phyloP scores from a whole-genome alignment of 2,113 vertebrate species.

The Lipophrys pholis region DNA sequence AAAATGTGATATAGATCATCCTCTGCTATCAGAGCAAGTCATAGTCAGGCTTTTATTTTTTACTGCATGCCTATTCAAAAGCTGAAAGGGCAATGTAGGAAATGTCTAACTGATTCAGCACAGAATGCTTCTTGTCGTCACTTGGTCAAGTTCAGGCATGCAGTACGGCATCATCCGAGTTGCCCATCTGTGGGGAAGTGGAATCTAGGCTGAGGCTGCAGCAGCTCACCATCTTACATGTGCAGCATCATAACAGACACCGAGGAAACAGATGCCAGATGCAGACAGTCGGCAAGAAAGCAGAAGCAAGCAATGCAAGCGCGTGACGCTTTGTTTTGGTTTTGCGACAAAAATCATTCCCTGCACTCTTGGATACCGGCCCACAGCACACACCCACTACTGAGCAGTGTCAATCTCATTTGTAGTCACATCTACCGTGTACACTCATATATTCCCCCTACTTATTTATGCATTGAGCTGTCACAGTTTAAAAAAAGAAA shows the following conservation, averaged over 20 bases:
- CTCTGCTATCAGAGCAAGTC: no score
- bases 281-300: not conserved
- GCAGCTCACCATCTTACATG: not conserved
- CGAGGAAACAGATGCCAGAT: slow-evolving; percentile 1
- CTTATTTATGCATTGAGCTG: slow-evolving; percentile 2
- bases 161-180: not conserved
- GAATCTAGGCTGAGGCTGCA: slow-evolving; percentile 7
- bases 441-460: no score
- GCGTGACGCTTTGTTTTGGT: not conserved
- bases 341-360: not conserved
- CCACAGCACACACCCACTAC: not conserved
- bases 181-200: not conserved
- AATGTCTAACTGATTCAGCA: slow-evolving; percentile 3
- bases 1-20: no score
- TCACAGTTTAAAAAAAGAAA: not conserved
- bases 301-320: not conserved
- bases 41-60: no score
- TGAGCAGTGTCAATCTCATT: not conserved
- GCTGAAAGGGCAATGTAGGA: not conserved
- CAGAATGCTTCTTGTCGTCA: not conserved
- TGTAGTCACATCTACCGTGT: not conserved
- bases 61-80: not conserved
- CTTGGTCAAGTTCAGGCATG: not conserved
- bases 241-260: not conserved
- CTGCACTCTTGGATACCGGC: not conserved